phyloP scores from a whole-genome alignment of 2,113 vertebrate genomes.

The Platichthys stellatus region DNA sequence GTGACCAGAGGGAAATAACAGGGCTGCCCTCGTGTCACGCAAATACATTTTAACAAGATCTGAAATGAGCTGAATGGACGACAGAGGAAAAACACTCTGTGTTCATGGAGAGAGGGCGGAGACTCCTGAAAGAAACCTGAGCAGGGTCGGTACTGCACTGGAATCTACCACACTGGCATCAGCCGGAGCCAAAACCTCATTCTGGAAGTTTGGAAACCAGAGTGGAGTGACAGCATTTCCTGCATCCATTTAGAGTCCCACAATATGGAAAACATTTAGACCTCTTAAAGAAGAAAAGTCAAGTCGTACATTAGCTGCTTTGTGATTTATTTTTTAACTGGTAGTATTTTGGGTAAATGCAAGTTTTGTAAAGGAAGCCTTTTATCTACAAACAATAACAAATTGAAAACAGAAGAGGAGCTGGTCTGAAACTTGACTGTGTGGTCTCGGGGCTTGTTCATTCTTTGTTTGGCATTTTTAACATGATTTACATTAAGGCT shows the following conservation, averaged over 20 bases:
- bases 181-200: conserved; percentile 62
- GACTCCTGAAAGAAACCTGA: conserved; percentile 67
- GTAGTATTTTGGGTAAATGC: conserved; percentile 57
- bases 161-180: conserved; percentile 74
- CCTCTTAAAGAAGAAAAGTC: conserved; percentile 62
- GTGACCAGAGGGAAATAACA: not conserved
- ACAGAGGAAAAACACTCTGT: conserved; percentile 6
- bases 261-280: conserved; percentile 81
- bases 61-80: conserved; percentile 35
- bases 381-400: conserved; percentile 67
- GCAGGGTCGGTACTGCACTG: conserved; percentile 63
- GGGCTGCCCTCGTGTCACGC: not conserved
- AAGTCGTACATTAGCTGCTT: conserved; percentile 31
- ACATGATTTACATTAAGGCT: conserved; percentile 29
- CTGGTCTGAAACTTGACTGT: conserved; percentile 53
- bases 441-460: conserved; percentile 43
- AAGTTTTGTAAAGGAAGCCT: conserved; percentile 62
- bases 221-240: conserved; percentile 79
- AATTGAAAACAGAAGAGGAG: conserved; percentile 62
- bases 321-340: conserved; percentile 14
- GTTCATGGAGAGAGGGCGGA: conserved; percentile 46
- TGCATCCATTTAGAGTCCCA: conserved; percentile 75
- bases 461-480: conserved; percentile 52
- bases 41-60: conserved; percentile 29
- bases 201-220: conserved; percentile 73